phyloP scores from a whole-genome alignment of 2,113 vertebrate species.

The Cryptotis parvus region DNA sequence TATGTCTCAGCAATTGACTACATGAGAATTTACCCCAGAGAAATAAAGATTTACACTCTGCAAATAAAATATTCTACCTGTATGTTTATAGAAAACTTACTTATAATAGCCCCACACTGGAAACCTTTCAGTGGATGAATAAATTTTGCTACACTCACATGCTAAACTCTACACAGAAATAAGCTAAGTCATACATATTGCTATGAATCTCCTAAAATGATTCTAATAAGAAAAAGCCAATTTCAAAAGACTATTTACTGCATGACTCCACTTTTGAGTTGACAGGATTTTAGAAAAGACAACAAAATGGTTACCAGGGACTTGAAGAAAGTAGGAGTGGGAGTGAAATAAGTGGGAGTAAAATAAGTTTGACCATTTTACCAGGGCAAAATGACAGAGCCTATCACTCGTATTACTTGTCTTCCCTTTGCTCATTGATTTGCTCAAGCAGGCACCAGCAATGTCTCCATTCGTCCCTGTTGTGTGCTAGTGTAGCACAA shows the following conservation, averaged over 20 bases:
- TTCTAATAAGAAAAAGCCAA: background rate
- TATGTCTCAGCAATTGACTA: background rate
- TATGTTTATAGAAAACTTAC: background rate
- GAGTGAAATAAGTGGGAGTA: background rate
- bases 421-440: too few species aligned
- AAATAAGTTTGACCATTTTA: background rate
- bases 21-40: background rate
- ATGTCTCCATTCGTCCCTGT: too few species aligned
- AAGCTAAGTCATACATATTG: background rate
- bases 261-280: constrained; percentile 4
- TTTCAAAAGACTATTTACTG: too few species aligned
- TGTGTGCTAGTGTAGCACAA: too few species aligned
- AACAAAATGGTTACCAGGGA: background rate
- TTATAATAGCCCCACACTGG: background rate
- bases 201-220: background rate
- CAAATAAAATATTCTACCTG: background rate
- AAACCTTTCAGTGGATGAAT: background rate
- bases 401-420: too few species aligned
- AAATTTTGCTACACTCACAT: background rate
- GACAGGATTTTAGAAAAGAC: background rate
- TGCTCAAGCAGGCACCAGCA: too few species aligned
- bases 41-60: background rate
- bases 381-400: background rate
- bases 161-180: background rate
- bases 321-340: rapidly evolving